These are phyloP conservation scores for Atlantisia rogersi DNA, from an alignment of 2,113 vertebrate species.

Conservation along the genomic window DNA sequence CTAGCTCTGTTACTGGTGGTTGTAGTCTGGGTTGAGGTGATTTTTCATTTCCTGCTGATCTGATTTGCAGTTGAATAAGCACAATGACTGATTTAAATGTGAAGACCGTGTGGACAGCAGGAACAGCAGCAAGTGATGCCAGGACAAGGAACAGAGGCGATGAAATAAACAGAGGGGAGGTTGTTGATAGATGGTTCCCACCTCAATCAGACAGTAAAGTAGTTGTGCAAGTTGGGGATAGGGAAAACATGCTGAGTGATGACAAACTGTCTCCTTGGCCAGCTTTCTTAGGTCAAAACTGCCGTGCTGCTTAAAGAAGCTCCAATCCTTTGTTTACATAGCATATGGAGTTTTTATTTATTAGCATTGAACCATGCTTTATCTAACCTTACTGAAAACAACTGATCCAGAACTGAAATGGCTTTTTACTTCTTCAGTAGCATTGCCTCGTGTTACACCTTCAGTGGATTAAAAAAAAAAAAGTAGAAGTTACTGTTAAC, in stretches of 20 bases:
- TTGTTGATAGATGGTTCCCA: not conserved
- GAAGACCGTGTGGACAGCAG: not conserved
- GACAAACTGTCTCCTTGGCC: conserved; percentile 18
- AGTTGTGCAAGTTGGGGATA: not conserved
- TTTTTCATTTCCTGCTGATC: not conserved
- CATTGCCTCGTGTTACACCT: rapidly evolving
- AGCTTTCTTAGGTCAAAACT: not conserved
- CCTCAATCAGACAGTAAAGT: not conserved
- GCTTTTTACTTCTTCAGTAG: not conserved
- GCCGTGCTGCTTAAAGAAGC: not conserved
- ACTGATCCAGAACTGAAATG: not conserved
- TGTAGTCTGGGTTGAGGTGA: not conserved
- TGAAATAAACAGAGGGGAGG: not conserved
- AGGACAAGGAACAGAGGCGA: not conserved
- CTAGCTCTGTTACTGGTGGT: not conserved
- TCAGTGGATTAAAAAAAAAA: not conserved
- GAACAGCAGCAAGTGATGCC: not conserved
- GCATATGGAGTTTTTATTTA: not conserved
- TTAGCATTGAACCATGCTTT: not conserved
- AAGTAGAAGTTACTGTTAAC: not conserved
- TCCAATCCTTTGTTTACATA: not conserved
- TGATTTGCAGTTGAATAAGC: not conserved
- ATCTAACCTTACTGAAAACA: not conserved
- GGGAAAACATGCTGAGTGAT: not conserved
- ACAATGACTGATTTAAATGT: not conserved